These are phyloP conservation scores for Cyprinus carpio DNA, from an alignment of 2,113 vertebrate genomes.

Conservation along the genomic window DNA sequence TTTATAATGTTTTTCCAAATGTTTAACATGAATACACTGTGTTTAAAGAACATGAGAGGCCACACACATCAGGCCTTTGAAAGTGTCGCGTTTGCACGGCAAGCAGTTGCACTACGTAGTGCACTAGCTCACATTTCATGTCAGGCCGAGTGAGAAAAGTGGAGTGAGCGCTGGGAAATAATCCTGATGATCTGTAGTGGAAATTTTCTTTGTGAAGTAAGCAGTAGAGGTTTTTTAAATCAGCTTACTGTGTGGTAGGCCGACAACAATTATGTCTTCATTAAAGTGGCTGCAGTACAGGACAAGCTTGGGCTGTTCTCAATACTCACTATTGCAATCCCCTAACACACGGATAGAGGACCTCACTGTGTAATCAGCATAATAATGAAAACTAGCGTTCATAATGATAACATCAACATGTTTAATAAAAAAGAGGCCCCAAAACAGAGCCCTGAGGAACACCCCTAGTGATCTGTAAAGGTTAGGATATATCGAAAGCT, in stretches of 20 bases:
- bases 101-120: not conserved
- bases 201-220: not conserved
- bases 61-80: not conserved
- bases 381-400: too few species aligned
- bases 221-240: not conserved
- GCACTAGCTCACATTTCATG: not conserved
- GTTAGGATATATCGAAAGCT: too few species aligned
- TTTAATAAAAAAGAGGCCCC: not conserved
- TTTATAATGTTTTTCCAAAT: constrained; percentile 9
- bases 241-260: not conserved
- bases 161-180: not conserved
- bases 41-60: not conserved
- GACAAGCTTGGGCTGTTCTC: too few species aligned
- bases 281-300: too few species aligned
- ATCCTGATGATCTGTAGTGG: not conserved
- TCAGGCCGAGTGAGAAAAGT: not conserved
- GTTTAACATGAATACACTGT: not conserved
- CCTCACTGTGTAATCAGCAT: too few species aligned
- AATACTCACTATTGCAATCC: too few species aligned
- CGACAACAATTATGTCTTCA: too few species aligned
- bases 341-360: too few species aligned
- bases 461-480: not conserved
- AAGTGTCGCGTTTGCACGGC: not conserved
- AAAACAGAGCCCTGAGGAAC: not conserved
- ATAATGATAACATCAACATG: too few species aligned